Base-by-base conservation (phyloP, 1,140 invertebrate genomes). In the Drosophila teissieri region DNA sequence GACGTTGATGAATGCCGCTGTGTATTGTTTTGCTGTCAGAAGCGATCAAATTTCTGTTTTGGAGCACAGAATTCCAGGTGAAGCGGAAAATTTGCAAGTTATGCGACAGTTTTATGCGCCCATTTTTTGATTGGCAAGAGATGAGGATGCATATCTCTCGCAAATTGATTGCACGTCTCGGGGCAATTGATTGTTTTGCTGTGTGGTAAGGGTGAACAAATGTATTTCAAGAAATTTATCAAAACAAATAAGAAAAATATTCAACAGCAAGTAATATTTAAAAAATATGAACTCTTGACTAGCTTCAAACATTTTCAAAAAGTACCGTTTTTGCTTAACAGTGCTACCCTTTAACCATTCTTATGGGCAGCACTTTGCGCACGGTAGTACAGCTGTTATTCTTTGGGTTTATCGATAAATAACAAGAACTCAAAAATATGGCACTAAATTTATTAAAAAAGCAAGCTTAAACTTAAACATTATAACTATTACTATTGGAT, bases 71-170 rank as follows among this genome's bases (percentile, higher is more conserved):
- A 84, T 84, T 89, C 72, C 76, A 88, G 76, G 83, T 89, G 83
- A 88, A 77, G 76, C 75, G 84, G 76, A 88, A 89, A 88, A 88
- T 89, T 83, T 83, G 84, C 79, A 83, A 89, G 83, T 83, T 89
- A 77, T 80, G 83, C 67, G 83, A 83, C 79, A 83, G 75, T 67
- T 86, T 81, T 70, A 61, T 78, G 69, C 10, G 39, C 17, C 51
- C 40, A 57, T 70, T 70, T 65, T 54, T 60, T 49, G 27, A 39
- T 40, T 48, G 57, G 24, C 37, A 34, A 31, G 31, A 15, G n/a
- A 7, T 3, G 1, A 31, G 61, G 7, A 19, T 12, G 68, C 4
- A 19, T 49, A 49, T 34, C 40, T 58, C 44, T 37, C 36, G 54
- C 40, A 85, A 84, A 84, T 80, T 73, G 78, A 72, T 49, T 19